Evolutionary conservation across 2,797 vertebrate genomes (phyloP), one percentile per base, ranked within the genome.

Genomic region (Buphagus erythrorhynchus): DNA sequence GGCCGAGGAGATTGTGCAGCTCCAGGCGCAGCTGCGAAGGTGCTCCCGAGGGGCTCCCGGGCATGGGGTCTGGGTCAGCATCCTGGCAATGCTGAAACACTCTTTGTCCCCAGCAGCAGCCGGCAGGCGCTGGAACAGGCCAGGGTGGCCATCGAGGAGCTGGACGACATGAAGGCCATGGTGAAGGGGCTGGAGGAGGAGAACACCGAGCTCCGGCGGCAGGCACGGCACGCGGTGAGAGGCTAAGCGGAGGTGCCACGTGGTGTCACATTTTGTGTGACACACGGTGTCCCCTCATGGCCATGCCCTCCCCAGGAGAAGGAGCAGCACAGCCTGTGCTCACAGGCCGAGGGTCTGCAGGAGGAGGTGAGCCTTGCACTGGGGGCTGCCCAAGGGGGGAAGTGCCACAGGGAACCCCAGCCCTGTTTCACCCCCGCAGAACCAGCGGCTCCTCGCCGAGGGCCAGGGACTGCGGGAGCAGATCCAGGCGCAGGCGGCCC

Each of bases 221-320:
- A 75, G 35, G 76, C 76, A 1, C 68, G 76, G 17, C 76, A 67
- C 1, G 3, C 9, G 76, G 86, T 87, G 55, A 86, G 83, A 29
- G 40, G 49, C 65, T 18, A 3, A 3, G 35, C 31, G 0, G 9
- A 31, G 42, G 65, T 7, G 29, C 8, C 33, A 0, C 1, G 0
- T 0, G 8, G 15, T 38, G 40, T 8, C 18, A 6, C 19, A 0
- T 12, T 10, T 7, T 11, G 19, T 48, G 49, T 29, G 28, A 49
- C 48, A 24, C 12, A 2, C 4, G 0, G 13, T 13, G 29, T 29
- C 24, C n/a, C 22, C 43, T 79, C 59, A 79, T 0, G 1, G 67
- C 24, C n/a, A 0, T 29, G 43, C 33, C 33, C 8, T 80, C 52
- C 45, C 20, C 52, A 88, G 86, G 86, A 88, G 46, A 88, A 88